Conservation (phyloP, 2,113 vertebrate species). For the Neodon shergylaensis region DNA sequence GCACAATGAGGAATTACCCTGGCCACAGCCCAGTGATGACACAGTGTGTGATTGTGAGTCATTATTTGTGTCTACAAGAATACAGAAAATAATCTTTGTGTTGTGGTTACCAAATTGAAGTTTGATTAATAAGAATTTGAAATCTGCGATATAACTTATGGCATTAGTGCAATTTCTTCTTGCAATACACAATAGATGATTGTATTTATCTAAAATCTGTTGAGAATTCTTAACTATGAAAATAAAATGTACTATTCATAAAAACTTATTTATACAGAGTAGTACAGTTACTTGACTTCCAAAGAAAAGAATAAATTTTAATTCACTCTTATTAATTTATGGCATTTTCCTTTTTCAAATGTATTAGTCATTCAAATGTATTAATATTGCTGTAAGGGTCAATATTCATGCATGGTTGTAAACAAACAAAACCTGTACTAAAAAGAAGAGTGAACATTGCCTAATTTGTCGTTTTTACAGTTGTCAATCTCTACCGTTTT, state of each 20-base stretch:
- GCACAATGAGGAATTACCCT: too few relatives aligned
- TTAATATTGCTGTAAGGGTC: not conserved
- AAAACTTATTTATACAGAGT: not conserved
- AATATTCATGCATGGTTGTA: not conserved
- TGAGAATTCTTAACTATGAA: not conserved
- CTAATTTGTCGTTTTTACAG: not conserved
- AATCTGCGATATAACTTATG: too few relatives aligned
- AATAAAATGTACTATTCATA: not conserved
- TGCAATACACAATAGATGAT: too few relatives aligned
- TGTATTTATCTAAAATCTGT: too few relatives aligned
- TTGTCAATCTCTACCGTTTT: not conserved
- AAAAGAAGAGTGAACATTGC: not conserved
- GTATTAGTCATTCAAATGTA: too few relatives aligned
- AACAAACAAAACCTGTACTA: not conserved
- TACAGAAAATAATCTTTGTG: too few relatives aligned
- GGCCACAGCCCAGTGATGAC: too few relatives aligned
- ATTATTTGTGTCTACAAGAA: too few relatives aligned
- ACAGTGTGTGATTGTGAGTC: too few relatives aligned
- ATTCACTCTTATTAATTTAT: not conserved
- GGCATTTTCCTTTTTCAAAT: not conserved
- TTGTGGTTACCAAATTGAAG: too few relatives aligned
- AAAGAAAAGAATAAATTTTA: not conserved
- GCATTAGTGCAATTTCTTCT: too few relatives aligned
- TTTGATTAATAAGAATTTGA: too few relatives aligned
- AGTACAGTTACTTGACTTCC: not conserved